A percentile compares a stretch with the other conserved stretches of the same genome.
Evolutionary conservation across 2,888 invertebrate species (phyloP).

Genomic region (Chaitophorus viminalis): DNA sequence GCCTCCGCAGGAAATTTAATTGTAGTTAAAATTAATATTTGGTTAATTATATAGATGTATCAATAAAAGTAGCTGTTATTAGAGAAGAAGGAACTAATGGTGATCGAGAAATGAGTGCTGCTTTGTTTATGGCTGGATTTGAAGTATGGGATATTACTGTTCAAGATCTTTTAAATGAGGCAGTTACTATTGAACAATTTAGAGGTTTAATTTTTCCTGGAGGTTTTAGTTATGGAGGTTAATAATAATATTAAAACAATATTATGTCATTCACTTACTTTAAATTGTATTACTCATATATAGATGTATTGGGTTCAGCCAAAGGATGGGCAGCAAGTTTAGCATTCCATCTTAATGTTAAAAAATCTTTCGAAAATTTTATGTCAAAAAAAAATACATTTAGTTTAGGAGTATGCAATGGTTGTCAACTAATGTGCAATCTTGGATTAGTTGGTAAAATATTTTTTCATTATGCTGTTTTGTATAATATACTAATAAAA

Average conservation of each 20-base stretch:
- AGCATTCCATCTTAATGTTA: constrained; percentile 80
- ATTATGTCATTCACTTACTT: background rate
- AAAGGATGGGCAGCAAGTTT: constrained; percentile 98
- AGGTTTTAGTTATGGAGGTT: constrained; percentile 99
- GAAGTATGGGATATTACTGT: constrained; percentile 95
- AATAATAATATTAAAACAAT: background rate
- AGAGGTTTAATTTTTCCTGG: constrained; percentile 94
- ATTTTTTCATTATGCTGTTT: background rate
- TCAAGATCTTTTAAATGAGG: constrained; percentile 83
- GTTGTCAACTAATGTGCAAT: constrained; percentile 88
- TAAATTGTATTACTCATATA: constrained; percentile 63
- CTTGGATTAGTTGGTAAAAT: constrained; percentile 76
- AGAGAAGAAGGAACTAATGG: constrained; percentile 98
- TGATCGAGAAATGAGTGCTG: constrained; percentile 96
- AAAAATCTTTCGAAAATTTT: constrained; percentile 82
- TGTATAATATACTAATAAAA: background rate
- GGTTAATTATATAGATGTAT: constrained; percentile 24
- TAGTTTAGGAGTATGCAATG: constrained; percentile 97
- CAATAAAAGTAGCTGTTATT: constrained; percentile 82
- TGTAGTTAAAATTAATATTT: background rate
- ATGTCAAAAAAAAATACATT: constrained; percentile 83
- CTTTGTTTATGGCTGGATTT: constrained; percentile 86
- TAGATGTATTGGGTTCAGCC: constrained; percentile 94
- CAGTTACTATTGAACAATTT: constrained; percentile 81
- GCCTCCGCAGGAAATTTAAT: background rate